Conservation (phyloP, 2,888 invertebrate genomes). For the Capitulum mitella region DNA sequence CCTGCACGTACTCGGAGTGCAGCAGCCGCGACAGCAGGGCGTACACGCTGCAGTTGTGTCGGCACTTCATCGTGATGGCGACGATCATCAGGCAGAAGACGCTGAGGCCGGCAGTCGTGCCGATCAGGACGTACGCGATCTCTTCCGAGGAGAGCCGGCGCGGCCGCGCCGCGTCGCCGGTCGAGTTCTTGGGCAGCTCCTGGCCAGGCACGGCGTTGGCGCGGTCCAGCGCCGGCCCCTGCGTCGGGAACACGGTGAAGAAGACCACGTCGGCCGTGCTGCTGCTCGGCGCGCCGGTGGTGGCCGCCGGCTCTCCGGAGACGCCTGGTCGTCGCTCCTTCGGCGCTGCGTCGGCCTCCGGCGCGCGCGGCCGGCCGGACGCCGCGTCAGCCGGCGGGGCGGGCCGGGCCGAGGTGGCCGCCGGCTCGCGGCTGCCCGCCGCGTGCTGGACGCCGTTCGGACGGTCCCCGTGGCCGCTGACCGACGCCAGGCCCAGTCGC, state of each 20-base stretch:
- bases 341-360: too few relatives aligned
- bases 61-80: conserved; percentile 17
- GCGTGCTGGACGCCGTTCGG: too few relatives aligned
- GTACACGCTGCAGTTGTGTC: not conserved
- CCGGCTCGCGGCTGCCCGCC: too few relatives aligned
- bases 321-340: not conserved
- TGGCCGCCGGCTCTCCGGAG: not conserved
- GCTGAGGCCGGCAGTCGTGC: conserved; percentile 20
- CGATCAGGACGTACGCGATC: conserved; percentile 16
- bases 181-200: conserved; percentile 2
- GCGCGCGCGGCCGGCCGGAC: too few relatives aligned
- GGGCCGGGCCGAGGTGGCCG: too few relatives aligned
- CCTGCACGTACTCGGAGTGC: conserved; percentile 14
- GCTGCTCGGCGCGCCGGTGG: not conserved
- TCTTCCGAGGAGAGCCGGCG: not conserved
- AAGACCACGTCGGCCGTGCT: not conserved
- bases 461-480: not conserved
- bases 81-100: conserved; percentile 8
- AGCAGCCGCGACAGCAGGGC: not conserved
- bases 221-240: not conserved
- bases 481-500: not conserved
- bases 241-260: not conserved
- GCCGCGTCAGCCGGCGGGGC: too few relatives aligned
- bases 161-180: not conserved
- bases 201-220: conserved; percentile 7